Base-by-base conservation (phyloP, 2,888 invertebrate genomes). In the Dolomedes plantarius region DNA sequence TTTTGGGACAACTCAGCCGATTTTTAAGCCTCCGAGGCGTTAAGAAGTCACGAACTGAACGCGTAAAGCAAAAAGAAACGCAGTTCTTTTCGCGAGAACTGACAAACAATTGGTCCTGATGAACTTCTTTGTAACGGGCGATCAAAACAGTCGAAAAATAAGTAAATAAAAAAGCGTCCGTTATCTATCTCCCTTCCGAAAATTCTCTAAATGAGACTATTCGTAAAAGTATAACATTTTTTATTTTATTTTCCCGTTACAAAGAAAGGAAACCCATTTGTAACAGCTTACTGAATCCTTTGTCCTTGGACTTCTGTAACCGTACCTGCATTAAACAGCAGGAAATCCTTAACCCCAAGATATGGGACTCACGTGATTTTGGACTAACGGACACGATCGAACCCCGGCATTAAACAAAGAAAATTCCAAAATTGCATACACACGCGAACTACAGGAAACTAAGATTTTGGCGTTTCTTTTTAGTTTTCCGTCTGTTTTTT, bases 261-360 rank as follows among this genome's bases (percentile, higher is more conserved):
- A 56, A 56, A 23, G 56, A 56, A 11, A 56, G 56, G 56, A 56
- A 56, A 56, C 56, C 56, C 56, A 56, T 56, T 56, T 56, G 56
- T 56, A 56, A 56, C 56, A 56, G 56, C 56, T 56, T 56, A 56
- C 56, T 56, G 56, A n/a, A 56, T 56, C 56, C 56, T 56, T 56
- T 56, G 56, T 56, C 56, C 56, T 56, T 56, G 56, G 56, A 56
- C 56, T 56, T 56, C 56, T 56, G 56, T 23, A 56, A 56, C 56
- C 56, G 56, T 56, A 56, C 56, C 56, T 56, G 56, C 56, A 56
- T 56, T 56, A 56, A 56, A 11, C 56, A 56, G 56, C 56, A 56
- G 56, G 56, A 56, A 23, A 56, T 56, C 56, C 56, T 56, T 56
- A 56, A 56, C 56, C 56, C 56, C 56, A 23, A 56, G 56, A 2